phyloP scores from a whole-genome alignment of 2,797 vertebrate genomes.

The Propithecus deckenii region DNA sequence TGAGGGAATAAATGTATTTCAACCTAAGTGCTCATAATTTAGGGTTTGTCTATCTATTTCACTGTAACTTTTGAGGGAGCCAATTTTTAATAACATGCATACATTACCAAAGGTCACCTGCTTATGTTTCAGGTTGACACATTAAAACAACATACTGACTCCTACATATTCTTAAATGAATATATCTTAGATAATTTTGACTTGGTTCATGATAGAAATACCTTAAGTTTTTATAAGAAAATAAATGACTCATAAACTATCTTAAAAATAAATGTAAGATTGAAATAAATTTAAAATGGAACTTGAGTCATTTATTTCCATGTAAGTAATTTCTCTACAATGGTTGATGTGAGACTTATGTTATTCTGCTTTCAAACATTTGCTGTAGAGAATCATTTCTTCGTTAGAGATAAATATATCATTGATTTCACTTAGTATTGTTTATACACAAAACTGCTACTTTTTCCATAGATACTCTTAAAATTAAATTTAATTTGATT shows the following conservation, averaged over 20 bases:
- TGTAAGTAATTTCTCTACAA: slow-evolving; percentile 36
- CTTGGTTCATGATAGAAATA: not conserved
- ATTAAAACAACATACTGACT: not conserved
- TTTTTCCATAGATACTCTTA: slow-evolving; percentile 25
- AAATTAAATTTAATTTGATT: slow-evolving; percentile 44
- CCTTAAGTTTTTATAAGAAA: slow-evolving; percentile 17
- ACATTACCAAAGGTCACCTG: not conserved
- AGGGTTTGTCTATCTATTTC: not conserved
- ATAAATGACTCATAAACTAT: slow-evolving; percentile 12
- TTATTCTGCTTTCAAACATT: slow-evolving; percentile 31
- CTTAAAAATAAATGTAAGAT: slow-evolving; percentile 36
- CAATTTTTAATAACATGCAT: not conserved
- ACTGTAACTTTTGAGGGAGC: not conserved
- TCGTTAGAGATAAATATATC: not conserved
- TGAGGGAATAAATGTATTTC: not conserved
- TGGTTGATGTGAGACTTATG: not conserved
- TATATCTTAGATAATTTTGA: not conserved
- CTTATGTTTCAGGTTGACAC: not conserved
- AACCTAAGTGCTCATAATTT: not conserved
- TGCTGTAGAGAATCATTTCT: slow-evolving; percentile 44
- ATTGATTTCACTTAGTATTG: not conserved
- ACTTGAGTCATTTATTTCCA: not conserved
- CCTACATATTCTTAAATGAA: not conserved
- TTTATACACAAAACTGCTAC: not conserved
- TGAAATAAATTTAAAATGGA: slow-evolving; percentile 24